phyloP scores from a whole-genome alignment of 2,797 vertebrate genomes.

The Chaetodon trifasciatus region DNA sequence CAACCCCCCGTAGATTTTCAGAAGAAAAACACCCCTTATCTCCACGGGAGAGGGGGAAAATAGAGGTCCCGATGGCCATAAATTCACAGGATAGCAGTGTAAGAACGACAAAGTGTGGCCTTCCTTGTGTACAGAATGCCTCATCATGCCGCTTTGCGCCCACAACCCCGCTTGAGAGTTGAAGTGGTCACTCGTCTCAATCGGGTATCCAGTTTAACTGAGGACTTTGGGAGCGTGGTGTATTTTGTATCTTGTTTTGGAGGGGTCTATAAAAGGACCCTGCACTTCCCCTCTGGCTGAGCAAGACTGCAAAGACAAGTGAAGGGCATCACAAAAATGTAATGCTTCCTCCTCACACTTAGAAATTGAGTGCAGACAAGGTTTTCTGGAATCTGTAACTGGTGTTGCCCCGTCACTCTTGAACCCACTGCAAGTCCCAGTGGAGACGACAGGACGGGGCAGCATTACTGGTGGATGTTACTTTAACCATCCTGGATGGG shows the following conservation, averaged over 20 bases:
- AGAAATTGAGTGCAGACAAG: conserved; percentile 1
- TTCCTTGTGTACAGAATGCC: conserved; percentile 41
- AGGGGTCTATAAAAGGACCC: conserved; percentile 51
- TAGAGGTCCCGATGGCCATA: conserved; percentile 61
- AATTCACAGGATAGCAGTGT: conserved; percentile 69
- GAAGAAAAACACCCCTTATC: conserved; percentile 78
- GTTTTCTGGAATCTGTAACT: conserved; percentile 18
- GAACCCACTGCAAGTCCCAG: conserved; percentile 45
- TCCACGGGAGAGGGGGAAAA: conserved; percentile 68
- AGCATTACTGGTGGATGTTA: conserved; percentile 71
- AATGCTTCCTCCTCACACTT: conserved; percentile 12
- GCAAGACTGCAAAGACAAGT: conserved; percentile 37
- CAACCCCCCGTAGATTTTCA: conserved; percentile 77
- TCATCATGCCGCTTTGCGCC: conserved; percentile 13
- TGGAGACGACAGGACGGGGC: conserved; percentile 52
- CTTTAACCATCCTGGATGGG: conserved; percentile 75
- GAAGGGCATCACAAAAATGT: conserved; percentile 31
- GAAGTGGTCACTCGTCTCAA: conserved; percentile 34
- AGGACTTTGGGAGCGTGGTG: conserved; percentile 33
- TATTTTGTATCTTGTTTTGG: conserved; percentile 34
- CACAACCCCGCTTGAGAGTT: conserved; percentile 31
- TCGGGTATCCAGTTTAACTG: conserved; percentile 61
- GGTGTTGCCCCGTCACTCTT: conserved; percentile 19
- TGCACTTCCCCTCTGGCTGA: conserved; percentile 36
- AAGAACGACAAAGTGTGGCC: conserved; percentile 53